Percentiles rank a stretch among this genome's conserved stretches.
phyloP scores from a whole-genome alignment of 2,888 invertebrate species.

The Eupithecia abbreviata region DNA sequence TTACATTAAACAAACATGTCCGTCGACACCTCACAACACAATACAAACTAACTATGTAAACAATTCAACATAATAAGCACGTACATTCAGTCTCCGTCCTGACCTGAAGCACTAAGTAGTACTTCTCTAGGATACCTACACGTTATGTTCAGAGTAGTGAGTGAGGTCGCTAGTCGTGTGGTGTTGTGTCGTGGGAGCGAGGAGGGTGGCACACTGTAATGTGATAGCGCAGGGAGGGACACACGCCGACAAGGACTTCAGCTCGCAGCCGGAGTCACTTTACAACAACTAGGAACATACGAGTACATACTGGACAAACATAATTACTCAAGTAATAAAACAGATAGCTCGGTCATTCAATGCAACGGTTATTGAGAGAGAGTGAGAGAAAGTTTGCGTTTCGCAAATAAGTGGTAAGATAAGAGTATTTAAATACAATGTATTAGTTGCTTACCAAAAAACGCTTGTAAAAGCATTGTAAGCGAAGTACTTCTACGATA shows the following conservation, averaged over 20 bases:
- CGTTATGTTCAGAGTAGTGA: background rate
- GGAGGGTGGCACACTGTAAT: constrained; percentile 9
- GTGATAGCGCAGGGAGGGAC: constrained; percentile 13
- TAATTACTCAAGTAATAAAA: background rate
- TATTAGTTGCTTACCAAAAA: too few relatives aligned
- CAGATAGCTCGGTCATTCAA: background rate
- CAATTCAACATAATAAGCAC: too few relatives aligned
- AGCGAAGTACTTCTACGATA: too few relatives aligned
- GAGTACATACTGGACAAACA: background rate
- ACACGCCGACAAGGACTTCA: constrained; percentile 21
- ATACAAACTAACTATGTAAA: too few relatives aligned
- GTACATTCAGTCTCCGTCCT: too few relatives aligned
- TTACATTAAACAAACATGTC: too few relatives aligned
- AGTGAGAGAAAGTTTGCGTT: background rate
- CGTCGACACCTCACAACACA: too few relatives aligned
- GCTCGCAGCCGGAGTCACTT: constrained; percentile 10
- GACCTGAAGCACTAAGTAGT: background rate
- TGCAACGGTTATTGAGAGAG: background rate
- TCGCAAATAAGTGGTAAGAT: background rate
- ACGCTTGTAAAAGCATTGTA: too few relatives aligned
- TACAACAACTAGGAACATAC: background rate
- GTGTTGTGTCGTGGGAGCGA: background rate
- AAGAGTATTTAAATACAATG: too few relatives aligned
- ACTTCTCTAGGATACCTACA: background rate
- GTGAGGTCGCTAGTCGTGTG: constrained; percentile 7